Percentiles rank a stretch among this genome's conserved stretches.
phyloP scores from a whole-genome alignment of 2,888 invertebrate genomes.

The Empis livida region DNA sequence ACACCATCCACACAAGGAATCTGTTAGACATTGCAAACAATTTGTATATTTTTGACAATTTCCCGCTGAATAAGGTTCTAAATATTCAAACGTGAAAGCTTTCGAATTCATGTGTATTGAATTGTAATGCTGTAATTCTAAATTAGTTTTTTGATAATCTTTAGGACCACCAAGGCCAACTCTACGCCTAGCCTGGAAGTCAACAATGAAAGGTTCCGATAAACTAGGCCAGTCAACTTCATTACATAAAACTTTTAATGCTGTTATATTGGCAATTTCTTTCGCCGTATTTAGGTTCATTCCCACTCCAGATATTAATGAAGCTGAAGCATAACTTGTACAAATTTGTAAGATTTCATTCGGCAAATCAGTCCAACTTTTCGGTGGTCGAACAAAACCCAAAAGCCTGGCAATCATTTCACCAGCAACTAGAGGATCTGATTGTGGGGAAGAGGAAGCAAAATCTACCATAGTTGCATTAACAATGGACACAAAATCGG shows the following conservation, averaged over 20 bases:
- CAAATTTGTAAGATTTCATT: slow-evolving; percentile 62
- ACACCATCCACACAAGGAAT: slow-evolving; percentile 89
- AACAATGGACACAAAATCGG: slow-evolving; percentile 76
- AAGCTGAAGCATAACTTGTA: slow-evolving; percentile 62
- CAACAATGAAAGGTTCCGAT: slow-evolving; percentile 51
- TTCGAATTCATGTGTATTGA: slow-evolving; percentile 53
- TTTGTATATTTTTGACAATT: slow-evolving; percentile 65
- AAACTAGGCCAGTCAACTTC: slow-evolving; percentile 53
- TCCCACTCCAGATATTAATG: slow-evolving; percentile 43
- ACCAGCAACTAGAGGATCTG: slow-evolving; percentile 54
- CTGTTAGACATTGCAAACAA: slow-evolving; percentile 76
- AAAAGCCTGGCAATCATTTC: slow-evolving; percentile 62
- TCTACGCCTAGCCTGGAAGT: slow-evolving; percentile 53
- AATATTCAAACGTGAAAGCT: slow-evolving; percentile 76
- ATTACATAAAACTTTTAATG: slow-evolving; percentile 57
- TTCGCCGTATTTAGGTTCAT: slow-evolving; percentile 30
- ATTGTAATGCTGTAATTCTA: slow-evolving; percentile 66
- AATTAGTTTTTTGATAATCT: slow-evolving; percentile 60
- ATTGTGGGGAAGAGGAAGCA: slow-evolving; percentile 54
- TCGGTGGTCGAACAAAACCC: slow-evolving; percentile 73
- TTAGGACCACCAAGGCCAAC: slow-evolving; percentile 38
- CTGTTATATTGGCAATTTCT: slow-evolving; percentile 49
- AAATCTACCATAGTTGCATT: slow-evolving; percentile 76
- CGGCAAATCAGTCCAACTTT: slow-evolving; percentile 52
- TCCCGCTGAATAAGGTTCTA: slow-evolving; percentile 77